Evolutionary conservation across 2,113 vertebrate genomes (phyloP).

Genomic region (Aphelocoma coerulescens): DNA sequence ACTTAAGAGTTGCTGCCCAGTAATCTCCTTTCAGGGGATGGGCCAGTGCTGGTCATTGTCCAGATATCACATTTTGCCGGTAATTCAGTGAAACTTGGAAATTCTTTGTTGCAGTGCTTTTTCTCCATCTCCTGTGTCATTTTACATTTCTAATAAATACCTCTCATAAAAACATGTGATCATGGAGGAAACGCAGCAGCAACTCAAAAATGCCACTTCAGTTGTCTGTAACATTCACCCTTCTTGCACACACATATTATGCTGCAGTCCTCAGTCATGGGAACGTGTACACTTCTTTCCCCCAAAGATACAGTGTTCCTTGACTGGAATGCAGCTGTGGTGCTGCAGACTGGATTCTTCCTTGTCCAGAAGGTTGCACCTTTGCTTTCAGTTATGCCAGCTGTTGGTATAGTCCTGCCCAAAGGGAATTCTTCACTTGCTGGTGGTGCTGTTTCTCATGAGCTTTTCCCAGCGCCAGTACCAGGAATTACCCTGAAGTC

Average conservation of each 20-base stretch:
- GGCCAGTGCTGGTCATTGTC: not conserved
- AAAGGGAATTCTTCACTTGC: not conserved
- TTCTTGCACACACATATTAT: rapidly evolving
- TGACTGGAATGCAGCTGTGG: not conserved
- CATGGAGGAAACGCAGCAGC: not conserved
- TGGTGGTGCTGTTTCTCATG: not conserved
- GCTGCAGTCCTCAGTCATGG: not conserved
- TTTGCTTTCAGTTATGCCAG: rapidly evolving
- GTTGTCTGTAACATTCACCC: not conserved
- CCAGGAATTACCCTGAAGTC: not conserved
- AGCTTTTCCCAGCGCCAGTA: not conserved
- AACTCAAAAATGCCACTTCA: not conserved
- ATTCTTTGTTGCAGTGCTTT: not conserved
- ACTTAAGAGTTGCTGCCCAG: not conserved
- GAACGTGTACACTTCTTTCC: not conserved
- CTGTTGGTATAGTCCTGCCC: not conserved
- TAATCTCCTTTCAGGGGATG: not conserved
- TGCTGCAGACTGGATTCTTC: not conserved
- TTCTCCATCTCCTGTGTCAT: not conserved
- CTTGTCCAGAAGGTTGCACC: not conserved
- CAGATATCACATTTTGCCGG: not conserved
- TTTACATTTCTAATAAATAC: not conserved
- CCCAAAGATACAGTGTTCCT: not conserved
- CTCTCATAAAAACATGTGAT: not conserved
- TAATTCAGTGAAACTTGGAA: not conserved